Percentiles rank a stretch among this genome's conserved stretches.
phyloP scores from a whole-genome alignment of 2,113 vertebrate species.

The Tringa solitaria region DNA sequence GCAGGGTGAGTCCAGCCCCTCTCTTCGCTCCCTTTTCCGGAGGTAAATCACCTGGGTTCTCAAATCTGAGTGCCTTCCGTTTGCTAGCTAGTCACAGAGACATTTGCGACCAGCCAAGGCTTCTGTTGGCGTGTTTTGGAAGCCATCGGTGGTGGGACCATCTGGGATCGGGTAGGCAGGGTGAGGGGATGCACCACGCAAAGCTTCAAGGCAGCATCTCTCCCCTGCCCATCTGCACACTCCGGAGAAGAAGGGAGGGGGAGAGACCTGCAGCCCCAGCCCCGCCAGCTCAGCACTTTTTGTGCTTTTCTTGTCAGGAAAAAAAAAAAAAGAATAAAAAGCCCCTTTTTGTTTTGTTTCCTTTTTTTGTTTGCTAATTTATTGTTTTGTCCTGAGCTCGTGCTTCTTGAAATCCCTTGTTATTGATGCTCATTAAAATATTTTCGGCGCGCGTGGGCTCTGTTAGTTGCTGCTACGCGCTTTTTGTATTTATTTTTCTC shows the following conservation, averaged over 20 bases:
- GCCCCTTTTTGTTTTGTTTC: background rate
- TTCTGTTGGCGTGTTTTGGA: background rate
- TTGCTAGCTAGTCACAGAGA: background rate
- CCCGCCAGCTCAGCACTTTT: slow-evolving; percentile 13
- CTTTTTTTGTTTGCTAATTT: slow-evolving; percentile 58
- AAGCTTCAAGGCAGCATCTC: background rate
- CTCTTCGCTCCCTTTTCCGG: background rate
- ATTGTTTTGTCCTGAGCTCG: slow-evolving; percentile 30
- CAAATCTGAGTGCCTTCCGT: background rate
- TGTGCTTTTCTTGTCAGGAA: background rate
- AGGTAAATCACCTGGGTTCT: background rate
- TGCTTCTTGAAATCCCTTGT: slow-evolving; percentile 36
- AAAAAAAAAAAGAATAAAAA: background rate
- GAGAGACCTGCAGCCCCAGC: background rate
- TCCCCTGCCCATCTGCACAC: background rate
- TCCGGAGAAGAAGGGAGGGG: background rate
- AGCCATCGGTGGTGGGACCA: background rate
- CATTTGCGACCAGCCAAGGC: background rate
- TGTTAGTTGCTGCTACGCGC: background rate
- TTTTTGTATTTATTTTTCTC: slow-evolving; percentile 47
- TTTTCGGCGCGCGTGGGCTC: background rate
- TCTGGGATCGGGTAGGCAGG: background rate
- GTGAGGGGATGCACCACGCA: background rate
- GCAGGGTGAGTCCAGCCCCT: fast-evolving
- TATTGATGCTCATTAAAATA: slow-evolving; percentile 66